Evolutionary conservation across 2,113 vertebrate genomes (phyloP).

Genomic region (Mola mola): DNA sequence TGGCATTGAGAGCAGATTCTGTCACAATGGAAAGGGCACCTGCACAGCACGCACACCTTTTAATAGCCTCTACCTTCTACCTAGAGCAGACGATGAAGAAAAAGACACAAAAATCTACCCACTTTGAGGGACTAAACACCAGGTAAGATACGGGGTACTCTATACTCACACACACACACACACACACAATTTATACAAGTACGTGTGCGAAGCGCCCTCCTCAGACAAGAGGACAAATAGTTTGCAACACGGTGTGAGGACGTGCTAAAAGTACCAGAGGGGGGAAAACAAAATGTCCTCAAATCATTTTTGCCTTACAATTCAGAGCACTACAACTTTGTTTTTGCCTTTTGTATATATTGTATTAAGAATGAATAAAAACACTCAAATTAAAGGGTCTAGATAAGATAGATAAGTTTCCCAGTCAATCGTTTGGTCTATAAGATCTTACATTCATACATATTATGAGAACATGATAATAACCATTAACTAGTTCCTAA

Average conservation of each 20-base stretch:
- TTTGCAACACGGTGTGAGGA: conserved; percentile 16
- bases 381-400: too few relatives aligned
- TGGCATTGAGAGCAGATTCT: conserved; percentile 65
- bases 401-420: too few relatives aligned
- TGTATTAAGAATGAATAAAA: background rate
- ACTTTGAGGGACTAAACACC: conserved; percentile 23
- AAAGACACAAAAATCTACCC: conserved; percentile 20
- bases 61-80: conserved; percentile 49
- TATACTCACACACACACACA: conserved; percentile 7
- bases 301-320: background rate
- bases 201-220: conserved; percentile 37
- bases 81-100: conserved; percentile 34
- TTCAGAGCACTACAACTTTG: background rate
- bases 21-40: conserved; percentile 67
- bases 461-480: too few relatives aligned
- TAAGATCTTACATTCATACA: too few relatives aligned
- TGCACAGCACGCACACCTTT: conserved; percentile 63
- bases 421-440: too few relatives aligned
- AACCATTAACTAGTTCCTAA: too few relatives aligned
- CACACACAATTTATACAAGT: conserved; percentile 25
- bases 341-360: background rate
- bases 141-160: conserved; percentile 3
- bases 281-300: background rate
- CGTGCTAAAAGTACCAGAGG: conserved; percentile 18
- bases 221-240: conserved; percentile 28